Base-by-base conservation (phyloP, 2,888 invertebrate genomes). In the Drosophila macrothrix region DNA sequence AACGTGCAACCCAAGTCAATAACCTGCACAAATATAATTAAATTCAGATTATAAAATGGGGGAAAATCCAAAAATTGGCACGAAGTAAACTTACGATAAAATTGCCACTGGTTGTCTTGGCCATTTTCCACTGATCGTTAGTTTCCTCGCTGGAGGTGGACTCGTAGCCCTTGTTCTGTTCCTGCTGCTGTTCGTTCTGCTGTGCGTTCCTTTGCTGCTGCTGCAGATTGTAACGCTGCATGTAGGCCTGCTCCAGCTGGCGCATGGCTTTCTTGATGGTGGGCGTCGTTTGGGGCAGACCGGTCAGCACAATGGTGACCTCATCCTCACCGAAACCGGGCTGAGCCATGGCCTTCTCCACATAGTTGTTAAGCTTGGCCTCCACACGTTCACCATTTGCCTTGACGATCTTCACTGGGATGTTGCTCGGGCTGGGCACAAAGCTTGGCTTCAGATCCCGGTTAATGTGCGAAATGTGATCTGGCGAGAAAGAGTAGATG, bases 261-360 rank as follows among this genome's bases (percentile, higher is more conserved):
- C 74, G 76, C 46, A 88, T 82, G 59, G 92, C 91, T 74, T 92
- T 92, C 65, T 76, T 80, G 14, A 80, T 77, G 50, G 88, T 80
- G 35, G 83, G 80, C 5, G 83, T 66, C 31, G 58, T 82, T 59
- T 91, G 83, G 58, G 91, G 85, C 67, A 93, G 67, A 35, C 92
- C 93, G 31, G 93, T 92, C n/a, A 92, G 76, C 39, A 91, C 87
- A 71, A 92, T 82, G 68, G 93, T 92, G 4, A 92, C 88, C 76
- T 93, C 93, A 54, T 92, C 88, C 56, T 84, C 73, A 37, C 82
- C 91, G 53, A 93, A 87, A 9, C 84, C 73, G 43, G 66, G 28
- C 68, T 67, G 70, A 29, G 71, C 53, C 53, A 62, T 68, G 5
- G 86, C 86, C 69, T 76, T 88, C 58, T 80, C 61, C 28, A 86